A percentile compares a stretch with the other conserved stretches of the same genome.
phyloP scores from a whole-genome alignment of 2,113 vertebrate species.

The Nicator chloris region DNA sequence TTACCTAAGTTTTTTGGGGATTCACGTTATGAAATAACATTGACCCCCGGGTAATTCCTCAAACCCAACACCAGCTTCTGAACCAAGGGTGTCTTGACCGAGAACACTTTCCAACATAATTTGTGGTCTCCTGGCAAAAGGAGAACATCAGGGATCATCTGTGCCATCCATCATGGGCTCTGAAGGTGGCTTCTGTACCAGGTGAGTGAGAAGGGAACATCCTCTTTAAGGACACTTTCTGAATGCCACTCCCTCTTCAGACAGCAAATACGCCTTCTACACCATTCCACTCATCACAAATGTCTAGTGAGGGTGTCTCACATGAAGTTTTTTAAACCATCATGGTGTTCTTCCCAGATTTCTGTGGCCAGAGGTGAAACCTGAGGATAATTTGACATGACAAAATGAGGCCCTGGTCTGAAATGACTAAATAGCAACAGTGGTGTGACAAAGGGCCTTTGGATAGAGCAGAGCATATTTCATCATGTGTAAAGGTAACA shows the following conservation, averaged over 20 bases:
- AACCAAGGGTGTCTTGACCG: not conserved
- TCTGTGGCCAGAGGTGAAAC: not conserved
- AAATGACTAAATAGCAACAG: not conserved
- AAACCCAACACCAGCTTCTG: not conserved
- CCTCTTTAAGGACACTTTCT: not conserved
- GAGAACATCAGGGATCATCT: not conserved
- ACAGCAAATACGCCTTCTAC: not conserved
- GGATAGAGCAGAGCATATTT: not conserved
- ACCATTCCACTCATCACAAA: not conserved
- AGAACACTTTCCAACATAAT: not conserved
- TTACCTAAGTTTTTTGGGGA: not conserved
- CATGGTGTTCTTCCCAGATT: not conserved
- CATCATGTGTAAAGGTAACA: not conserved
- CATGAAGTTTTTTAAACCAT: not conserved
- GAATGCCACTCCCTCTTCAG: not conserved
- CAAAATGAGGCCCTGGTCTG: not conserved
- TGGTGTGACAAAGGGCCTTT: not conserved
- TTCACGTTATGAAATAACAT: not conserved
- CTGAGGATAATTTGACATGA: not conserved
- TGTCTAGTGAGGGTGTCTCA: not conserved
- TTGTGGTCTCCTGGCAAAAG: not conserved
- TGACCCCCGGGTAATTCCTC: not conserved
- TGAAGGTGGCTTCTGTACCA: not conserved
- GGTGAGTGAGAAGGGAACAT: not conserved
- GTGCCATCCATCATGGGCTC: not conserved